Conservation (phyloP, 2,113 vertebrate species). For the Bubalus kerabau region DNA sequence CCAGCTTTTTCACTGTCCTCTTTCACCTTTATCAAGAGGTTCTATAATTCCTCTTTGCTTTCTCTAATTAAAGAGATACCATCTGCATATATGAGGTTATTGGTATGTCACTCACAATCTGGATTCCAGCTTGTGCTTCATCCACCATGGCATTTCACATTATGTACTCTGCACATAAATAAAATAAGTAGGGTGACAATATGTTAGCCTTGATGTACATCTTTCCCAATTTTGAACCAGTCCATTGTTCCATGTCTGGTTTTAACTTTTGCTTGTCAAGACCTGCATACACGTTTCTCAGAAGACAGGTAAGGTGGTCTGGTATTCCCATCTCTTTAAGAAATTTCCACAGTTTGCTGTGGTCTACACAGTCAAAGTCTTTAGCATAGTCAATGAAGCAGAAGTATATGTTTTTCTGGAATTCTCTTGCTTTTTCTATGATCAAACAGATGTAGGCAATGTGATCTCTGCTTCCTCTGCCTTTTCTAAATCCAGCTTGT, state of each 20-base stretch:
- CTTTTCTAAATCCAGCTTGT: neutral
- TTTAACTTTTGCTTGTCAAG: neutral
- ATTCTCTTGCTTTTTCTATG: neutral
- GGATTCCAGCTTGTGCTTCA: neutral
- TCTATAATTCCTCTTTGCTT: neutral
- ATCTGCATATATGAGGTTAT: neutral
- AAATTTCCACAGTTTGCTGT: neutral
- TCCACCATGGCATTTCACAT: neutral
- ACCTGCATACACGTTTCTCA: neutral
- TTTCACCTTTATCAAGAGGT: neutral
- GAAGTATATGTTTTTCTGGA: neutral
- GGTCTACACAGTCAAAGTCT: neutral
- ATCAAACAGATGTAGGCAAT: neutral
- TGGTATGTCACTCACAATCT: rapidly evolving
- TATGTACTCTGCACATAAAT: neutral
- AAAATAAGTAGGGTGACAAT: neutral
- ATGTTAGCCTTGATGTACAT: neutral
- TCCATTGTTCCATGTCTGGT: rapidly evolving
- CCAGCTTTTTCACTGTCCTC: neutral
- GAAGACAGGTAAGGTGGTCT: neutral
- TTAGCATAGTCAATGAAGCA: neutral
- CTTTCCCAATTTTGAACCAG: neutral
- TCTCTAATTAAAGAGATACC: neutral
- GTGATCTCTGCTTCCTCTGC: neutral
- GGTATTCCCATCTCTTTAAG: neutral